Percentiles rank a stretch among this genome's conserved stretches.
These are phyloP conservation scores for Apoda limacodes DNA, from an alignment of 2,888 invertebrate species.

Conservation along the genomic window DNA sequence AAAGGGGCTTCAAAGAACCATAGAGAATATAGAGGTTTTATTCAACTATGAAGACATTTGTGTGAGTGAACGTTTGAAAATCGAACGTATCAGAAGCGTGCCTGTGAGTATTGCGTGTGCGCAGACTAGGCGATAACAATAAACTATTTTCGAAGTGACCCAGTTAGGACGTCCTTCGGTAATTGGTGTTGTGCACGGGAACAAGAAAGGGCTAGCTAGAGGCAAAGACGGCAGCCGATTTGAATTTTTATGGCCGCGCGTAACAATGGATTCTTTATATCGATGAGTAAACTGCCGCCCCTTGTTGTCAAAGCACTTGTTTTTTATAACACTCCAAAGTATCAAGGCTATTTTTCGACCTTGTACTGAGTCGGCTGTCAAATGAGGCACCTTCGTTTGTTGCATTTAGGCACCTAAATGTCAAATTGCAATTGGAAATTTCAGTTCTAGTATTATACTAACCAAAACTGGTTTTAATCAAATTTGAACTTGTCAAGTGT, in stretches of 20 bases:
- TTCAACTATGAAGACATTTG: constrained; percentile 35
- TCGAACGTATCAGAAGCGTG: constrained; percentile 25
- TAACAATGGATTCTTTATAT: constrained; percentile 35
- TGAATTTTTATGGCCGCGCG: constrained; percentile 40
- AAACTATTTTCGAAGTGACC: constrained; percentile 71
- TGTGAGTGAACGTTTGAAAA: constrained; percentile 57
- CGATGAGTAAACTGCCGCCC: constrained; percentile 34
- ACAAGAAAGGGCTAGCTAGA: constrained; percentile 66
- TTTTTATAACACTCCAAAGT: constrained; percentile 25
- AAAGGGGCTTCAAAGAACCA: too few species aligned
- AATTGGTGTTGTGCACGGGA: constrained; percentile 66
- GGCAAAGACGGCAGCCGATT: constrained; percentile 40
- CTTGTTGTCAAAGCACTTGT: constrained; percentile 25
- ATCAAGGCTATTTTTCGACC: constrained; percentile 29
- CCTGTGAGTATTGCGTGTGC: constrained; percentile 51
- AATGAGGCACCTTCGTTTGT: too few species aligned
- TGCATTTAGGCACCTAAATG: too few species aligned
- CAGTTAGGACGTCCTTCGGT: constrained; percentile 66
- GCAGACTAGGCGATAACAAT: constrained; percentile 68
- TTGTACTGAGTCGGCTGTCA: constrained; percentile 30
- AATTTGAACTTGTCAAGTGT: constrained; percentile 41
- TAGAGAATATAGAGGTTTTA: too few species aligned
- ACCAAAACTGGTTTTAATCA: constrained; percentile 25
- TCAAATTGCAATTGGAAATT: too few species aligned
- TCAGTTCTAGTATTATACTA: constrained; percentile 5